Evolutionary conservation across 2,797 vertebrate species (phyloP).

Genomic region (Sebastes flavidus): DNA sequence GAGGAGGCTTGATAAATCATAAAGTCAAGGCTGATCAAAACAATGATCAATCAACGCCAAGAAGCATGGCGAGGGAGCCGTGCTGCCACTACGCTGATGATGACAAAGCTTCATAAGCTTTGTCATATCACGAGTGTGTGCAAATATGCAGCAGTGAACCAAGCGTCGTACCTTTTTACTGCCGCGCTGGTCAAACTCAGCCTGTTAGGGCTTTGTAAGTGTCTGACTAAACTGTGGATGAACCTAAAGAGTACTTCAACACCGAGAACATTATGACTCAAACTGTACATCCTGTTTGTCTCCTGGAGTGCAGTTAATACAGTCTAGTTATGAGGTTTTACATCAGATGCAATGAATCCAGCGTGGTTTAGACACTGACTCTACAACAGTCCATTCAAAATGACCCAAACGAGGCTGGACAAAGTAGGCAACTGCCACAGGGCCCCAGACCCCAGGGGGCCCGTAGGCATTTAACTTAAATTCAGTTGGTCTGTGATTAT

Average conservation of each 20-base stretch:
- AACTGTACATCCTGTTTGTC: not conserved
- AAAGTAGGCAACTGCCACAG: not conserved
- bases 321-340: not conserved
- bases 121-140: slow-evolving; percentile 19
- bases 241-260: not conserved
- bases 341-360: not conserved
- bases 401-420: not conserved
- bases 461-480: accelerated
- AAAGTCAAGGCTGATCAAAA: slow-evolving; percentile 63
- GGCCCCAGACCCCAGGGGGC: not conserved
- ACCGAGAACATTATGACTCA: not conserved
- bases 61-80: slow-evolving; percentile 41
- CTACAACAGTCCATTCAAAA: not conserved
- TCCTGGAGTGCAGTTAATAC: not conserved
- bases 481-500: not conserved
- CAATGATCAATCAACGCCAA: slow-evolving; percentile 67
- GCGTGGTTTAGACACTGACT: not conserved
- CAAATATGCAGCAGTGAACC: slow-evolving; percentile 19
- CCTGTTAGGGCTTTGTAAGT: not conserved
- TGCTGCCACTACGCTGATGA: slow-evolving; percentile 43
- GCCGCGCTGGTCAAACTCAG: slow-evolving; percentile 16
- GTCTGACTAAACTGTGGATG: not conserved
- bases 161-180: not conserved
- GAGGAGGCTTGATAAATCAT: slow-evolving; percentile 63
- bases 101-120: slow-evolving; percentile 61